Evolutionary conservation across 2,113 vertebrate genomes (phyloP), one percentile per base, ranked within the genome.

Genomic region (human (Homo sapiens)): DNA sequence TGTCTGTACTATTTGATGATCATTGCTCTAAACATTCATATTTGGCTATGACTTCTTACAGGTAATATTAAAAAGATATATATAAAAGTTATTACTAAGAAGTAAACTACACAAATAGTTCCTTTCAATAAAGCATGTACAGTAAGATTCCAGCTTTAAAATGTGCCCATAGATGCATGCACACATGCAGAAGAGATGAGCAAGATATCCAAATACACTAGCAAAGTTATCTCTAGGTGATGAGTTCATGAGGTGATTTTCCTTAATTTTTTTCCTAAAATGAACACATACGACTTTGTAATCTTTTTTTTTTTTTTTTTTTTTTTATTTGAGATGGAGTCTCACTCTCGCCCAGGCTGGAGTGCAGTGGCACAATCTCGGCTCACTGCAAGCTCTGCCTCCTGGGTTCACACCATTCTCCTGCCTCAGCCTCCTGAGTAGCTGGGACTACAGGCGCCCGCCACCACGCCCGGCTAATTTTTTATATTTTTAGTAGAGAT

Each of bases 1-100:
- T 93, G 52, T 64, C 30, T 64, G 70, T 81, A 6, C 52, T 55
- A 61, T 88, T 57, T 87, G 32, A 90, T 3, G 25, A 89, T 18
- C 22, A 76, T 59, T 90, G 48, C 17, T 85, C 80, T 38, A 79
- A 93, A 78, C 30, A 93, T 72, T 76, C 25, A 40, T n/a, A 75
- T 85, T 73, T 89, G 61, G 84, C 6, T 40, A 81, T 48, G 83
- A 38, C 32, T 96, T 85, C 55, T 93, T 78, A 92, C 0, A 85
- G 20, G 38, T 35, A 82, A 50, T 35, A 82, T 14, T 52, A 23
- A 50, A 88, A 55, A 40, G 30, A 57, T 50, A 32, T 27, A 59
- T 2, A n/a, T 66, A 57, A 79, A 90, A 90, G 61, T 92, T 83
- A 93, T 94, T 79, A 93, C 48, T 81, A 89, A 38, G 10, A 50